A percentile compares a stretch with the other conserved stretches of the same genome.
Evolutionary conservation across 2,797 vertebrate genomes (phyloP).

Genomic region (Sebastolobus altivelis): DNA sequence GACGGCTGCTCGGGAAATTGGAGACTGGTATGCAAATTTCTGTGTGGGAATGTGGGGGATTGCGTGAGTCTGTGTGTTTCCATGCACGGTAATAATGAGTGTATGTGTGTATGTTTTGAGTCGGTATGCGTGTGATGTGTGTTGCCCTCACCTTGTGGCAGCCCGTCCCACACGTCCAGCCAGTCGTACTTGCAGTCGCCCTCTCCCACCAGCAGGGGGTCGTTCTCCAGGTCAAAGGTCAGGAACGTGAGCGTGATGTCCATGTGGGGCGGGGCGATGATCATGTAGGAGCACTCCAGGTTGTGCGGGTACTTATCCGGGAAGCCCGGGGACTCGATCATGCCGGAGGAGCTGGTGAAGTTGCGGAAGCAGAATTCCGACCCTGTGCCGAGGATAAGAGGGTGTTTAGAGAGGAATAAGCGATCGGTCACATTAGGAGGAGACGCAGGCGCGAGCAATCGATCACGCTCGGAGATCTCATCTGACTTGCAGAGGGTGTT

Average conservation of each 20-base stretch:
- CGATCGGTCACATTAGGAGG: conserved; percentile 49
- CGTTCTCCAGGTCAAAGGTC: conserved; percentile 97
- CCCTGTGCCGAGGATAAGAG: conserved; percentile 79
- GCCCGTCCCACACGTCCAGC: conserved; percentile 98
- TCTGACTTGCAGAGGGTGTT: conserved; percentile 73
- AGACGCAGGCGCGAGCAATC: conserved; percentile 48
- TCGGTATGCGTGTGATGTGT: not conserved
- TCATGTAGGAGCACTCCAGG: conserved; percentile 95
- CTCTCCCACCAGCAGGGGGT: conserved; percentile 93
- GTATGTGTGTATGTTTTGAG: not conserved
- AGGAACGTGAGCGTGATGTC: conserved; percentile 95
- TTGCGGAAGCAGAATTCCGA: conserved; percentile 97
- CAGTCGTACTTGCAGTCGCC: conserved; percentile 98
- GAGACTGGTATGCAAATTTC: conserved; percentile 49
- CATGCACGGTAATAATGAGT: not conserved
- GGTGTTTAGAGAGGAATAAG: conserved; percentile 39
- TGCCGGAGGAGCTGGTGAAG: conserved; percentile 92
- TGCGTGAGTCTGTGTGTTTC: conserved; percentile 15
- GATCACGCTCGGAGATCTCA: conserved; percentile 66
- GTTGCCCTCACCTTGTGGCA: conserved; percentile 88
- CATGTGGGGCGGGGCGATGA: conserved; percentile 93
- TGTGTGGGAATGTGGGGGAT: conserved; percentile 17
- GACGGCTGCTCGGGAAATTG: conserved; percentile 60
- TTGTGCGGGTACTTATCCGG: conserved; percentile 99
- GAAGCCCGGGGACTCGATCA: conserved; percentile 96